Conservation (phyloP, 2,888 invertebrate genomes). For the Pyrocoelia pectoralis region DNA sequence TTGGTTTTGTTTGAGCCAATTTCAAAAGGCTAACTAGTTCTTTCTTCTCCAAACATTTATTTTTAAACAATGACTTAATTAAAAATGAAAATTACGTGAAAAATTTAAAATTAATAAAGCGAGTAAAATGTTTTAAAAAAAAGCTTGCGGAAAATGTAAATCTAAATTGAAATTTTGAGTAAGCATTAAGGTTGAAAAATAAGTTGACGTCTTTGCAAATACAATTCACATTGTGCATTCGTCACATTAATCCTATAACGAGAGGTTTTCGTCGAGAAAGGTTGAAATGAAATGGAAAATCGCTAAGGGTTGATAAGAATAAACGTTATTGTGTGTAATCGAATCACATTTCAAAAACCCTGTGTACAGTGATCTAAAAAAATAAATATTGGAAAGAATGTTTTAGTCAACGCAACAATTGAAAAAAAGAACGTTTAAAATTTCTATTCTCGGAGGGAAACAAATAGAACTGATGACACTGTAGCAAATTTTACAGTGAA, state of each 20-base stretch:
- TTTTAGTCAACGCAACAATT: too few relatives aligned
- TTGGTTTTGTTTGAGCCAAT: neutral
- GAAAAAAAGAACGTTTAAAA: too few relatives aligned
- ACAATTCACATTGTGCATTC: constrained; percentile 1
- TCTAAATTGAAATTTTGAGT: neutral
- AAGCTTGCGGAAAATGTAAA: neutral
- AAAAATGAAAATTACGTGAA: neutral
- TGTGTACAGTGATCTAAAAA: too few relatives aligned
- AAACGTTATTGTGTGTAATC: neutral
- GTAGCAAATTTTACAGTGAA: too few relatives aligned
- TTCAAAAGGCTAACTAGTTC: neutral
- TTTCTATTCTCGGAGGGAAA: too few relatives aligned
- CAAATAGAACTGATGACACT: too few relatives aligned
- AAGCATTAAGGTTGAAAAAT: neutral
- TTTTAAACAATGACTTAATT: neutral
- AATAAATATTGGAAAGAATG: too few relatives aligned
- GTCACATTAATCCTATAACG: neutral
- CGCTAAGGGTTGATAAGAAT: constrained; percentile 1
- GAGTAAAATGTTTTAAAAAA: neutral
- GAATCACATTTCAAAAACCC: too few relatives aligned
- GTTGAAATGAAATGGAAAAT: neutral
- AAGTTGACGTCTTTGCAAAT: neutral
- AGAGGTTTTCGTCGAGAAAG: neutral
- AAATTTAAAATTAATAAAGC: neutral
- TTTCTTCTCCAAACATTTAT: neutral